Conservation (phyloP, 2,797 vertebrate genomes). For the Accipiter badius region DNA sequence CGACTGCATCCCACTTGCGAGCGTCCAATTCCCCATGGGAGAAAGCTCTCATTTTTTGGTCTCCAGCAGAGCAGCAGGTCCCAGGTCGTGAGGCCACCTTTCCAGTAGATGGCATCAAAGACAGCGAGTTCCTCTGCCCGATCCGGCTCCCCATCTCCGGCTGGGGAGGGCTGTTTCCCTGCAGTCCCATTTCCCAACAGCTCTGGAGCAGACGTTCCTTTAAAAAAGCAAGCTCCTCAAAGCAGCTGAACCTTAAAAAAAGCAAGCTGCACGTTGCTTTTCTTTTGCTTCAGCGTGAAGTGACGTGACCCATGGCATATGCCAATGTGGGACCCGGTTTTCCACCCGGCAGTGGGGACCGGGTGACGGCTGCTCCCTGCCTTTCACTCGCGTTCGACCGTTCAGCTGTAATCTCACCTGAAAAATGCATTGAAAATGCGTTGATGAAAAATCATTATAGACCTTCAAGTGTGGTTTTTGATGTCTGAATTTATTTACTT, state of each 20-base stretch:
- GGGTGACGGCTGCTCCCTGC: background rate
- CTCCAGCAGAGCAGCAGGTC: background rate
- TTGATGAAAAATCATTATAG: background rate
- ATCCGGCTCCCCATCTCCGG: fast-evolving
- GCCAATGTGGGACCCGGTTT: fast-evolving
- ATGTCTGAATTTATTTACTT: background rate
- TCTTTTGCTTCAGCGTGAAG: background rate
- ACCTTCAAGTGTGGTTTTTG: background rate
- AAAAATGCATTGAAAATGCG: background rate
- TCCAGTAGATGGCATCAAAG: constrained; percentile 69
- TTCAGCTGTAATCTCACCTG: background rate
- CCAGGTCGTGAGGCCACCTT: background rate
- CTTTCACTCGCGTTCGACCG: fast-evolving
- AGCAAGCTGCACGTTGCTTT: fast-evolving
- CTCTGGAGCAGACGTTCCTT: background rate
- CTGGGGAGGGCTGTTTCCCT: background rate
- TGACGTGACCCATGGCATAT: fast-evolving
- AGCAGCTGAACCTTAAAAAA: background rate
- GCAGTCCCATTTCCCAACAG: background rate
- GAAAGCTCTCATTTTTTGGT: background rate
- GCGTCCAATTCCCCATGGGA: fast-evolving
- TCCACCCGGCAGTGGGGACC: background rate
- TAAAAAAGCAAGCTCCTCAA: background rate
- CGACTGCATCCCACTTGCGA: background rate
- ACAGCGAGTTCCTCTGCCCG: background rate